These are phyloP conservation scores for Trididemnum miniatum DNA, from an alignment of 23 tunicate species.

Conservation along the genomic window DNA sequence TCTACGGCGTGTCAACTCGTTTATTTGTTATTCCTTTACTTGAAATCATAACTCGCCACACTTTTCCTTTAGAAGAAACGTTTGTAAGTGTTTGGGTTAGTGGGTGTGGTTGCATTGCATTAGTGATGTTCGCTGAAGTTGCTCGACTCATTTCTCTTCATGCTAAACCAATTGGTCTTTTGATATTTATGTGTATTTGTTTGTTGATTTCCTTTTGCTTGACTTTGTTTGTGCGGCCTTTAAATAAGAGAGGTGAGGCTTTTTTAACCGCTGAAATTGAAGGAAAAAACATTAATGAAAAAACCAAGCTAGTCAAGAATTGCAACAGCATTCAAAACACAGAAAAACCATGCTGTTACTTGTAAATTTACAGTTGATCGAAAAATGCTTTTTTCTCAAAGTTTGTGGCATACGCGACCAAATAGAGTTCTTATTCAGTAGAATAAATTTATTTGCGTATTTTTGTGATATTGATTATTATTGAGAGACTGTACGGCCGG, in stretches of 20 bases:
- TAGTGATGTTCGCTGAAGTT: neutral
- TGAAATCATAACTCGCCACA: conserved; percentile 18
- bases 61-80: conserved; percentile 10
- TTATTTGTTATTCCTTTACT: conserved; percentile 10
- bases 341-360: too few relatives aligned
- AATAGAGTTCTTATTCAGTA: too few relatives aligned
- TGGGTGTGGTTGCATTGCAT: conserved; percentile 10
- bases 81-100: conserved; percentile 28
- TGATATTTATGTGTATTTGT: conserved; percentile 11
- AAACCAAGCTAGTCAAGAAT: neutral
- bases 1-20: conserved; percentile 13
- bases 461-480: too few relatives aligned
- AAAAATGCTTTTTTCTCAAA: too few relatives aligned
- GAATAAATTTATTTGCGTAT: too few relatives aligned
- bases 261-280: neutral
- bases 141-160: neutral
- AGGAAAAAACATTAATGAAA: neutral
- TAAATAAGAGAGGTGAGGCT: neutral
- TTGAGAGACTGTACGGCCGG: too few relatives aligned
- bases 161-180: neutral
- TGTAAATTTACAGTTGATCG: too few relatives aligned
- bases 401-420: too few relatives aligned
- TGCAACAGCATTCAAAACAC: too few relatives aligned
- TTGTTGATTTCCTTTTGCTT: neutral
- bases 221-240: neutral